Evolutionary conservation across 2,888 invertebrate genomes (phyloP).

Genomic region (Blastobasis lacticolella): DNA sequence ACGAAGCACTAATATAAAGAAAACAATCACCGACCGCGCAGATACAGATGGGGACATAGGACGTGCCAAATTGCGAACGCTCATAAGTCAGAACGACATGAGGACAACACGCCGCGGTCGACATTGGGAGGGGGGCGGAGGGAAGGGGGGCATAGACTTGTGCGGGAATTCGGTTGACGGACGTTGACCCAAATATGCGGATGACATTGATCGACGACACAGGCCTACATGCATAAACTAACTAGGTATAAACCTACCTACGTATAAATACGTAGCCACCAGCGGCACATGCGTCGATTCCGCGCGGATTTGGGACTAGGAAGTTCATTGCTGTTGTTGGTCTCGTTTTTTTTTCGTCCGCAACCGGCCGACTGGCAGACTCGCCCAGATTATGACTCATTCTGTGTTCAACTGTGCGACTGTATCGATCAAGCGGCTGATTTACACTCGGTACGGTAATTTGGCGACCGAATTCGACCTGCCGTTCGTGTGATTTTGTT

Average conservation of each 20-base stretch:
- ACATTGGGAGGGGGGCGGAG: conserved; percentile 23
- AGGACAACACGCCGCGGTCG: conserved; percentile 8
- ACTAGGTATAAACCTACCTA: conserved; percentile 31
- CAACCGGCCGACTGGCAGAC: conserved; percentile 24
- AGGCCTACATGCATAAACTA: conserved; percentile 41
- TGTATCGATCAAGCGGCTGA: conserved; percentile 17
- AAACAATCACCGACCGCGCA: too few relatives aligned
- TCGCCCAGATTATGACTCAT: conserved; percentile 43
- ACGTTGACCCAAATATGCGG: conserved; percentile 71
- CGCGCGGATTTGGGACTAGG: conserved; percentile 49
- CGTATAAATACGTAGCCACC: too few relatives aligned
- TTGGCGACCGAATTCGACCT: too few relatives aligned
- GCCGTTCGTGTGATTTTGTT: too few relatives aligned
- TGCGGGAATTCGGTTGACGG: conserved; percentile 63
- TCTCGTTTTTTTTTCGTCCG: conserved; percentile 32
- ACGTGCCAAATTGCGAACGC: too few relatives aligned
- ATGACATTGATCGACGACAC: conserved; percentile 70
- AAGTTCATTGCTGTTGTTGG: conserved; percentile 54
- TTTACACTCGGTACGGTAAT: background rate
- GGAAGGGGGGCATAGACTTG: conserved; percentile 54
- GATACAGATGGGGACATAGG: too few relatives aligned
- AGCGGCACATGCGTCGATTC: conserved; percentile 33
- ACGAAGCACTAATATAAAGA: too few relatives aligned
- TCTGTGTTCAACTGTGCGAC: conserved; percentile 15
- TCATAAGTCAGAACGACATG: too few relatives aligned